A percentile compares a stretch with the other conserved stretches of the same genome.
phyloP scores from a whole-genome alignment of 2,888 invertebrate genomes.

The Drosophila barbarae region DNA sequence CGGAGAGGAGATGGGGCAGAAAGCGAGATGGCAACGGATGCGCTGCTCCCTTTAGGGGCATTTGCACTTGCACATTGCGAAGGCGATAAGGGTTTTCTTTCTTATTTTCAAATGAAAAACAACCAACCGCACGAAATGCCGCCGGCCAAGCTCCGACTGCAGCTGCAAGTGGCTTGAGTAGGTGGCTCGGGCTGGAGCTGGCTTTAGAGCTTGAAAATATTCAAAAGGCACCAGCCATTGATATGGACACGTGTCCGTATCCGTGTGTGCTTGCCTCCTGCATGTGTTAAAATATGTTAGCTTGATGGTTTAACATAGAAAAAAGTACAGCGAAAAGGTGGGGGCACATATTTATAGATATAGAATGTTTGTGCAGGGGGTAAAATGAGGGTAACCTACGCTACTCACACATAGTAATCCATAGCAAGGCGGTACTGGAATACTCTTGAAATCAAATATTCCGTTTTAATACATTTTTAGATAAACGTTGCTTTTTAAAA shows the following conservation, averaged over 20 bases:
- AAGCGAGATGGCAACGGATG: slow-evolving; percentile 47
- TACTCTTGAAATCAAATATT: slow-evolving; percentile 1
- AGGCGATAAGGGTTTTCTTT: slow-evolving; percentile 73
- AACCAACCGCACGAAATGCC: slow-evolving; percentile 63
- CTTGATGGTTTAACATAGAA: slow-evolving; percentile 71
- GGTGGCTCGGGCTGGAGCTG: slow-evolving; percentile 18
- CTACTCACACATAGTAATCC: slow-evolving; percentile 10
- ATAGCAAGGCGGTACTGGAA: not conserved
- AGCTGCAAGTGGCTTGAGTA: slow-evolving; percentile 34
- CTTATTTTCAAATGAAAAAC: slow-evolving; percentile 72
- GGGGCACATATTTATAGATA: slow-evolving; percentile 67
- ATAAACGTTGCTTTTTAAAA: not conserved
- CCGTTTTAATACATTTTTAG: not conserved
- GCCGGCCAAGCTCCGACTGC: slow-evolving; percentile 55
- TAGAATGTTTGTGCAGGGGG: slow-evolving; percentile 35
- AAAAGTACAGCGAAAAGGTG: slow-evolving; percentile 63
- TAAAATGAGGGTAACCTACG: slow-evolving; percentile 27
- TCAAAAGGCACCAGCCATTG: slow-evolving; percentile 68
- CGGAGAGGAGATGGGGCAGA: not conserved
- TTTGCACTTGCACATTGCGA: slow-evolving; percentile 68
- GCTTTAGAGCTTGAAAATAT: slow-evolving; percentile 54
- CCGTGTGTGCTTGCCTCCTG: slow-evolving; percentile 49
- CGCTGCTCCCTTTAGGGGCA: slow-evolving; percentile 64
- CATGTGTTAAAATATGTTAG: slow-evolving; percentile 73
- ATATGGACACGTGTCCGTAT: slow-evolving; percentile 62